phyloP scores from a whole-genome alignment of 2,888 invertebrate species.

The Cylindroiulus punctatus region DNA sequence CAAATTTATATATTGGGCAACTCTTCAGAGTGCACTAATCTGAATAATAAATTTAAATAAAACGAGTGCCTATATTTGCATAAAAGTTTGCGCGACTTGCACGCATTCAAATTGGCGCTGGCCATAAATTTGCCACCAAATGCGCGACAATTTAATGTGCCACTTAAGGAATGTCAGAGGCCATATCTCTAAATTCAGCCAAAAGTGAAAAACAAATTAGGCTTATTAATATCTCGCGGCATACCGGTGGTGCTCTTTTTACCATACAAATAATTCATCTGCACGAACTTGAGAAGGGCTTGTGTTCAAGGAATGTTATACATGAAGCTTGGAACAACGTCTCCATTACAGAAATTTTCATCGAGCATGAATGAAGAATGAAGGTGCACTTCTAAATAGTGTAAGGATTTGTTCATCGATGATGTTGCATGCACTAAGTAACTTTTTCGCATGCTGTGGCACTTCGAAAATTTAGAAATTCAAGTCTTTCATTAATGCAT shows the following conservation, averaged over 20 bases:
- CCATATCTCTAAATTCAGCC: slow-evolving; percentile 1
- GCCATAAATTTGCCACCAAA: slow-evolving; percentile 8
- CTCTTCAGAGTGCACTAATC: slow-evolving; percentile 4
- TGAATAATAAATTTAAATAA: slow-evolving; percentile 11
- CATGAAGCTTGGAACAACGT: no score
- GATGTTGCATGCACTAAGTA: no score
- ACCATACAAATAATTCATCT: neutral
- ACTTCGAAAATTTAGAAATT: no score
- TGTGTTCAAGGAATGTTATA: no score
- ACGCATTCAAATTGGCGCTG: neutral
- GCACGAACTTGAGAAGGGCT: neutral
- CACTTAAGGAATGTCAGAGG: slow-evolving; percentile 11
- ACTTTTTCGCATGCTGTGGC: no score
- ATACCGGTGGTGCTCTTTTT: slow-evolving; percentile 18
- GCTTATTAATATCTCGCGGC: neutral
- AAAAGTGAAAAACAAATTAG: slow-evolving; percentile 18
- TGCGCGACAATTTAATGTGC: slow-evolving; percentile 18
- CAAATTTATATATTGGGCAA: slow-evolving; percentile 8
- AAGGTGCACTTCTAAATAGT: no score
- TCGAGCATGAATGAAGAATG: no score
- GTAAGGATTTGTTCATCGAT: no score
- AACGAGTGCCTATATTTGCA: slow-evolving; percentile 10
- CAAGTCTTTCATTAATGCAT: no score
- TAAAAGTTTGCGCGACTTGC: neutral
- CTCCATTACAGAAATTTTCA: no score